Evolutionary conservation across 2,797 vertebrate genomes (phyloP), one percentile per base, ranked within the genome.

Genomic region (Mallotus villosus): DNA sequence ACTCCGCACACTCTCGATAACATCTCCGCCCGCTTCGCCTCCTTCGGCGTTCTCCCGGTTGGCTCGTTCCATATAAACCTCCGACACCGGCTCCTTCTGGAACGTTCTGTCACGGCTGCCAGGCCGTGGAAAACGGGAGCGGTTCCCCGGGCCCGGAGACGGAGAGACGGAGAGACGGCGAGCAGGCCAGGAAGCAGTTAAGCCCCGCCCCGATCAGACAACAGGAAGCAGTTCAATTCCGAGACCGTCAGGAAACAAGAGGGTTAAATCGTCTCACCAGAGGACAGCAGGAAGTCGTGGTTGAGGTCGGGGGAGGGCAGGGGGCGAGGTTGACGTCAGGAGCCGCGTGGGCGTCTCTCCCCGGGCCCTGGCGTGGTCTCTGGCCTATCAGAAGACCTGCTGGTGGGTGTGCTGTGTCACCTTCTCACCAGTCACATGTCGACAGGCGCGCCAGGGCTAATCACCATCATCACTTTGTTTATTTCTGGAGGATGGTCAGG

Each of bases 1-100:
- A 75, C 74, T 78, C 78, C 67, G 84, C 88, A 87, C 71, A 85
- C 88, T 88, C 70, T 25, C 74, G 75, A 81, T 81, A 84, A 62
- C 72, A 53, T 90, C 84, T 75, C 73, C 74, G 63, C 80, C 75
- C 76, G 63, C 68, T 57, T 7, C 16, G 49, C 41, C 37, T 41
- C n/a, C 34, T 63, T 65, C 70, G 72, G 34, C 70, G 32, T 49
- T 49, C 68, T 11, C 46, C 21, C 32, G 34, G 73, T 76, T 71
- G 78, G 27, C 79, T 65, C 61, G 72, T 81, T 72, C 71, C 81
- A 72, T 68, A 71, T 73, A 74, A 74, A 73, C 37, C 41, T 69
- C 34, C 64, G 65, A 63, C 62, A 11, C 37, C 17, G 51, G 19
- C 41, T 76, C 21, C 80, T 78, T 76, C 68, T 78, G 66, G 74